Evolutionary conservation across 2,113 vertebrate species (phyloP), one percentile per base, ranked within the genome.

Genomic region (Holacanthus passer): DNA sequence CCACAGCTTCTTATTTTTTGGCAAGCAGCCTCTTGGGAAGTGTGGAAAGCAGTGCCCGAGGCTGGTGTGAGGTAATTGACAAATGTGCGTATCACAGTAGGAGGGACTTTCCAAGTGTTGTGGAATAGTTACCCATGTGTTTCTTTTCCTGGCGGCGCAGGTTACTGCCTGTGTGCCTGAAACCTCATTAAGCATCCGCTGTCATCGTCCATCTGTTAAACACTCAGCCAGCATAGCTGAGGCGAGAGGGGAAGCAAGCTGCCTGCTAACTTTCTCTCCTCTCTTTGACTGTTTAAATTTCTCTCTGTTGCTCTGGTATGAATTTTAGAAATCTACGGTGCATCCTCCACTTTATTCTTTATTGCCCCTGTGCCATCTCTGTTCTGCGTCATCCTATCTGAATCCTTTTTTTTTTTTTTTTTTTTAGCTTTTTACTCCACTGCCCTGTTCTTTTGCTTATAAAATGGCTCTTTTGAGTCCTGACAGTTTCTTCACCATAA

Each of bases 151-250:
- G 90, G 91, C 48, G 75, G 86, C 55, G 83, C 87, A 94, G 90
- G 92, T 92, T 94, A 91, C 84, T 90, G 90, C 88, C 89, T 87
- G 84, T 73, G 84, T 83, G 72, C 77, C 90, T 92, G 93, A 92
- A 94, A 93, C 86, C 90, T 94, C 91, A 95, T 94, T 95, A 95
- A 90, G 89, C 90, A 92, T 93, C 90, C 85, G 71, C 91, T 92
- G 93, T 94, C 94, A 91, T 90, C 89, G 78, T 87, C 94, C 93
- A 94, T 94, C 94, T 95, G 94, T 89, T 95, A 88, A 89, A 89
- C 84, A 90, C 90, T 93, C 86, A 91, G 89, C 82, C 89, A 88
- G 88, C 53, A 77, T 74, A 91, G 85, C 67, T 20, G 56, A 85
- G 76, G 29, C 73, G 84, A 77, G 79, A 76, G 24, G 59, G 45